These are phyloP conservation scores for Bergia sp. DNA, from an alignment of 92 coral and sea anemone genomes.

Conservation along the genomic window DNA sequence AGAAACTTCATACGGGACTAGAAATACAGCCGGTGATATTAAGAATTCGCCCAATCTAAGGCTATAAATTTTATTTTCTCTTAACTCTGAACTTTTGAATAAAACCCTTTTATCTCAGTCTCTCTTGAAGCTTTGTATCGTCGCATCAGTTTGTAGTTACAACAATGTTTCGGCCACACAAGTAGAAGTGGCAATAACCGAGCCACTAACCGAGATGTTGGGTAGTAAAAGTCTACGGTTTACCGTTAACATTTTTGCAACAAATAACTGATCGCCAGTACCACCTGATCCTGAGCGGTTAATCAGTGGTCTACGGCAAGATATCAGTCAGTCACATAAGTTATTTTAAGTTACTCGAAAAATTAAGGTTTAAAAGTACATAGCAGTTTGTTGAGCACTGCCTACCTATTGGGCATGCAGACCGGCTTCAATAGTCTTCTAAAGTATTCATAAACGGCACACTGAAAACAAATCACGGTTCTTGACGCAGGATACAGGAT, in stretches of 20 bases:
- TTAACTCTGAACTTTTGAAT: background rate
- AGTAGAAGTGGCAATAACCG: background rate
- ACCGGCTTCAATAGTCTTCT: background rate
- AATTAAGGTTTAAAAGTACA: background rate
- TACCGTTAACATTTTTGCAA: background rate
- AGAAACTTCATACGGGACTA: background rate
- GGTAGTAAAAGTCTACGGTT: background rate
- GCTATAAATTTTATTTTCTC: background rate
- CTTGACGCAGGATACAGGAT: background rate
- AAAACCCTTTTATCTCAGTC: background rate
- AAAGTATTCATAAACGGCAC: conserved; percentile 20
- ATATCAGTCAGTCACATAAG: background rate
- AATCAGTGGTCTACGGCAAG: background rate
- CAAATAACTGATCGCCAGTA: background rate
- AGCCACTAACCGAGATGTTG: background rate
- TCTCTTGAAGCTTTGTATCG: background rate
- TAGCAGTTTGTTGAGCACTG: background rate
- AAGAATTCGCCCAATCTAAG: no score
- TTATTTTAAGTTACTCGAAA: background rate
- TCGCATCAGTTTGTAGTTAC: background rate
- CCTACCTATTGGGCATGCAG: background rate
- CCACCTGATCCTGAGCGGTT: background rate
- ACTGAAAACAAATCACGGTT: background rate
- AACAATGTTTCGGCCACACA: background rate
- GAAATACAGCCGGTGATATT: background rate